phyloP scores from a whole-genome alignment of 2,113 vertebrate species.

The Antigone vipio region DNA sequence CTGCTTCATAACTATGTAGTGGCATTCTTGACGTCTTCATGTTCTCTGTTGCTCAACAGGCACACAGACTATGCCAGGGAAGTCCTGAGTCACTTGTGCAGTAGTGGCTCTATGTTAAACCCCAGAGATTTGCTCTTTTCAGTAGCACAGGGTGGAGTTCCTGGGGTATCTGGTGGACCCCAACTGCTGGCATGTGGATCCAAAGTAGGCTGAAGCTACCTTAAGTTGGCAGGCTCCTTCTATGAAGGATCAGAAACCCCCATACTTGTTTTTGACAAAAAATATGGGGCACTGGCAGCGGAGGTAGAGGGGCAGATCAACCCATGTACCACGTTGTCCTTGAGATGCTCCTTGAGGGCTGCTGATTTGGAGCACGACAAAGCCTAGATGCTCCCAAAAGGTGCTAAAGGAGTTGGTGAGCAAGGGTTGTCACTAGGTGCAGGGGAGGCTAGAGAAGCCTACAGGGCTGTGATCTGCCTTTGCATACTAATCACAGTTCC shows the following conservation, averaged over 20 bases:
- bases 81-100: neutral
- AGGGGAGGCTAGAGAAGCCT: neutral
- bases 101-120: neutral
- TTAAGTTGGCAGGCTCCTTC: neutral
- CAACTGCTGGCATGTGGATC: neutral
- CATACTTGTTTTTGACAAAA: neutral
- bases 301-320: neutral
- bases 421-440: neutral
- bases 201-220: neutral
- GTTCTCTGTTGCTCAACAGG: neutral
- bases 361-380: neutral
- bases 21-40: neutral
- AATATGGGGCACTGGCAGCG: neutral
- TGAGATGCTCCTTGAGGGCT: neutral
- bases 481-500: neutral
- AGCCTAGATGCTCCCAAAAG: neutral
- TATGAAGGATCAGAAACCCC: neutral
- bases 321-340: neutral
- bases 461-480: neutral
- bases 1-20: neutral
- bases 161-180: neutral
- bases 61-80: neutral
- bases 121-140: neutral
- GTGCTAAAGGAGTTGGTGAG: neutral
- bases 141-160: neutral